Evolutionary conservation across 2,113 vertebrate species (phyloP).

Genomic region (Chloropsis cyanopogon): DNA sequence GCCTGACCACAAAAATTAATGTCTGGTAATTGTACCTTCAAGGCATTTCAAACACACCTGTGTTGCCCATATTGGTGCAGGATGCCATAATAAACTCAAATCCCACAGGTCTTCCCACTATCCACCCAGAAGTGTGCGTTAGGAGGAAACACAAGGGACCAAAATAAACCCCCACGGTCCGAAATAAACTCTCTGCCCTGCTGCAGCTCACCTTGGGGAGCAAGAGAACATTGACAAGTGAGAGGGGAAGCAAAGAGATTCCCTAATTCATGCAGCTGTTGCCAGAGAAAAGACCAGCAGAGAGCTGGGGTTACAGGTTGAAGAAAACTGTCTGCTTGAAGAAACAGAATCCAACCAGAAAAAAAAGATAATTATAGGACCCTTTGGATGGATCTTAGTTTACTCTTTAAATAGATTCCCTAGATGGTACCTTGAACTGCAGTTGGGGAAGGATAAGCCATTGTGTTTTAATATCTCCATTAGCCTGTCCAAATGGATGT

Average conservation of each 20-base stretch:
- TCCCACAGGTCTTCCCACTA: no score
- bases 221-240: no score
- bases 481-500: neutral
- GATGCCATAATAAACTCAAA: neutral
- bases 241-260: neutral
- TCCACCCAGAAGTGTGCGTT: rapidly evolving
- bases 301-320: neutral
- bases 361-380: neutral
- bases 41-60: neutral
- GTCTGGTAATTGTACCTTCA: neutral
- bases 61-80: neutral
- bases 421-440: neutral
- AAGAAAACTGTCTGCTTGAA: neutral
- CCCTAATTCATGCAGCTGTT: neutral
- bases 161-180: rapidly evolving
- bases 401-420: neutral
- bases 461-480: neutral
- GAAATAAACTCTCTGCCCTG: neutral
- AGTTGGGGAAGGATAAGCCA: neutral
- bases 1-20: neutral
- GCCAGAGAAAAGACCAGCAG: neutral
- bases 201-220: neutral
- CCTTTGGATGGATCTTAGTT: neutral
- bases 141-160: neutral
- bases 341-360: neutral